phyloP scores from a whole-genome alignment of 2,797 vertebrate genomes.

The Diglossa cyanea region DNA sequence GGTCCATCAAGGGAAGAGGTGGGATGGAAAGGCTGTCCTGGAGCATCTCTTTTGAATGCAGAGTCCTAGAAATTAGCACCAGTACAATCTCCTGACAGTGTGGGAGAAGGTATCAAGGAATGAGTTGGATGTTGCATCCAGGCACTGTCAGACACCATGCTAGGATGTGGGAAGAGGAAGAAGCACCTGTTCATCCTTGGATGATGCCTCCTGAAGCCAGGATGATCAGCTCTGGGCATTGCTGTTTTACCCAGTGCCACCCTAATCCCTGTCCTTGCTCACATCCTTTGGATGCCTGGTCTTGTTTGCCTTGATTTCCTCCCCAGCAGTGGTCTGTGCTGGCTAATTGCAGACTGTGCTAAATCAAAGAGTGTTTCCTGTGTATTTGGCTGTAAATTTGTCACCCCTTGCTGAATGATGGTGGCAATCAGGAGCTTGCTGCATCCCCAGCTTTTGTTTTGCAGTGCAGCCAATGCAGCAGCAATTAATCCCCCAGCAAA shows the following conservation, averaged over 20 bases:
- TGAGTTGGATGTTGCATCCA: neutral
- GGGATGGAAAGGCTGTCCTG: neutral
- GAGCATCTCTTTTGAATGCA: neutral
- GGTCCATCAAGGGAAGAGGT: neutral
- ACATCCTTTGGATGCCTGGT: neutral
- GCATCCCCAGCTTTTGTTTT: neutral
- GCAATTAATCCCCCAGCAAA: slow-evolving; percentile 19
- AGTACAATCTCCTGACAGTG: neutral
- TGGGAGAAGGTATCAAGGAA: neutral
- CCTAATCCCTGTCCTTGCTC: neutral
- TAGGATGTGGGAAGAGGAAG: neutral
- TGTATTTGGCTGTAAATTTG: slow-evolving; percentile 20
- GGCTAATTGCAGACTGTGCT: neutral
- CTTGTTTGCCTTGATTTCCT: neutral
- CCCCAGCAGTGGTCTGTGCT: neutral
- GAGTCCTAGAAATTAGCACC: neutral
- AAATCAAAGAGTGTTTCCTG: neutral
- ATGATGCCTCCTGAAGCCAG: neutral
- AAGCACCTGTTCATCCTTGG: neutral
- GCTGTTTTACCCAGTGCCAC: neutral
- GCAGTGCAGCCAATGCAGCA: neutral
- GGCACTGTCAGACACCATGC: neutral
- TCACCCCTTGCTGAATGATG: neutral
- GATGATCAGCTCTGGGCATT: neutral
- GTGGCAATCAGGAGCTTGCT: slow-evolving; percentile 12